Base-by-base conservation (phyloP, 2,113 vertebrate genomes). In the Semicossyphus pulcher region DNA sequence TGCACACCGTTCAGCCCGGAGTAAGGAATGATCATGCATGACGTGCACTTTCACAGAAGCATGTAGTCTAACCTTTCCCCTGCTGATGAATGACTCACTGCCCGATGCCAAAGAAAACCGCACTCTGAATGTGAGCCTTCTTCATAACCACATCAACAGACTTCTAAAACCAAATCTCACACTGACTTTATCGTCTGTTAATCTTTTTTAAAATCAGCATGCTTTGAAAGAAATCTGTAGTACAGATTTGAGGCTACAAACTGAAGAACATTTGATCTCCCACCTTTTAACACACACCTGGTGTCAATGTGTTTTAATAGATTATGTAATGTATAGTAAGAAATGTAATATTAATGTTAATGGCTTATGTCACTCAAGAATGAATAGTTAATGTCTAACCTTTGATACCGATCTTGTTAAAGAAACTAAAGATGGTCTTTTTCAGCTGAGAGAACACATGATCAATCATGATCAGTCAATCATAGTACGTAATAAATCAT, bases 11-110 rank as follows among this genome's bases (percentile, higher is more conserved):
- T 81, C 57, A 67, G 82, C 89, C 84, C 29, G 1, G 64, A 87
- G 90, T 81, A 52, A 72, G 45, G 65, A 60, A 76, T 69, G 84
- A 89, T 88, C 82, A 76, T 60, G 85, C 32, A 63, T 87, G 88
- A 89, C 69, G 56, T 78, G 73, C 78, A 71, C 83, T 60, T 81
- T 68, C 70, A 70, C 81, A 65, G 71, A 69, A 81, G 77, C 86
- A 25, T 71, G 72, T 45, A 72, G 63, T 39, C 76, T 76, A 78
- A 86, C 86, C 86, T 86, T 84, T 81, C 48, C 63, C 57, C 61
- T 0, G 16, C 81, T 83, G 79, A 77, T 74, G 81, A 74, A 76
- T 88, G 88, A 90, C 44, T 90, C 88, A 75, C 60, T 65, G 18
- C 48, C 62, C 72, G 61, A 84, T 48, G 73, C 78, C 75, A 78